These are phyloP conservation scores for Rhingia campestris DNA, from an alignment of 2,888 invertebrate genomes.

Conservation along the genomic window DNA sequence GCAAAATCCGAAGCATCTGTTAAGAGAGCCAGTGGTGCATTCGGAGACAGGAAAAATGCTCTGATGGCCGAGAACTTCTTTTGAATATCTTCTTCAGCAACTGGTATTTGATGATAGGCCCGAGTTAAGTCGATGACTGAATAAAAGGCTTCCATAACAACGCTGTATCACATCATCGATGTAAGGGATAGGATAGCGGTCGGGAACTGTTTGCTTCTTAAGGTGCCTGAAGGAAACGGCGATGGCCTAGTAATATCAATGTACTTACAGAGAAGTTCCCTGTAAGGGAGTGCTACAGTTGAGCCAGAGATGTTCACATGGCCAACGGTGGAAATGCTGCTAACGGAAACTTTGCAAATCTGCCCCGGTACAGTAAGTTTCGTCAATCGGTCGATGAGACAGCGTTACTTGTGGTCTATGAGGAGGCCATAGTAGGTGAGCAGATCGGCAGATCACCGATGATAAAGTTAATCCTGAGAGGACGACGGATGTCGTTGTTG, in stretches of 20 bases:
- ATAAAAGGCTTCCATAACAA: background rate
- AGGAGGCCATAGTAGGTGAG: slow-evolving; percentile 1
- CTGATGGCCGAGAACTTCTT: background rate
- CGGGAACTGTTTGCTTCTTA: slow-evolving; percentile 4
- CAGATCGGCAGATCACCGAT: background rate
- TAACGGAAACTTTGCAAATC: background rate
- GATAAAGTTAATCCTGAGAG: background rate
- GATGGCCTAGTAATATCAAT: background rate
- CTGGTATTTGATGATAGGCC: slow-evolving; percentile 6
- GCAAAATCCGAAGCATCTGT: slow-evolving; percentile 28
- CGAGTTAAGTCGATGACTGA: background rate
- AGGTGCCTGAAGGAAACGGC: background rate
- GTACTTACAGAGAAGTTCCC: slow-evolving; percentile 5
- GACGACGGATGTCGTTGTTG: background rate
- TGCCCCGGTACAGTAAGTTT: background rate
- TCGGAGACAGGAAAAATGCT: slow-evolving; percentile 10
- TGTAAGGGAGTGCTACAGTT: background rate
- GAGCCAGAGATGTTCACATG: background rate
- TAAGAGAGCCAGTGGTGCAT: slow-evolving; percentile 13
- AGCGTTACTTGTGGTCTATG: background rate
- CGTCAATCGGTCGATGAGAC: slow-evolving; percentile 5
- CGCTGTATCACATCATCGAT: background rate
- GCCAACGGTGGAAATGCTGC: slow-evolving; percentile 7
- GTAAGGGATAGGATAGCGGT: background rate
- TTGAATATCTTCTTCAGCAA: background rate